Evolutionary conservation across 2,888 invertebrate species (phyloP), one percentile per base, ranked within the genome.

Genomic region (Lasioglossum leucozonium): DNA sequence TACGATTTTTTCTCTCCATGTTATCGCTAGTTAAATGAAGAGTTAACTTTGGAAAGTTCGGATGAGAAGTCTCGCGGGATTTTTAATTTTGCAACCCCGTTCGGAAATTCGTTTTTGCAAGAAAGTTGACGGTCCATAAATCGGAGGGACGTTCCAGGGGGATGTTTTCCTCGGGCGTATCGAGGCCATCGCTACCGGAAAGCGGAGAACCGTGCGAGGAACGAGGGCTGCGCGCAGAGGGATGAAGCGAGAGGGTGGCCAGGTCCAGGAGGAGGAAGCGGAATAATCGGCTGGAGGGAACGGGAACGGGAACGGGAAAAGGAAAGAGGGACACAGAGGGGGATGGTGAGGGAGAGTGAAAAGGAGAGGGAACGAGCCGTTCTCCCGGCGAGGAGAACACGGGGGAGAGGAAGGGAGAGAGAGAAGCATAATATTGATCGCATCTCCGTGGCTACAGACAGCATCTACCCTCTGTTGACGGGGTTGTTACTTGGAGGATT

Each of bases 401-500:
- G 58, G 73, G 73, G 51, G 79, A 71, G 72, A 11, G 87, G 67
- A 79, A 65, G 82, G 71, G 85, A 86, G 84, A 88, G 90, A 91
- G 91, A 91, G 34, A 34, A 90, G 93, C 91, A 88, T 93, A 94
- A 94, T 95, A 94, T 95, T 94, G 95, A 95, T 95, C 95, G 95
- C 94, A 95, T 95, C 94, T 94, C 94, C 91, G 92, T 91, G 92
- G 93, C 93, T 94, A 93, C 93, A 94, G 94, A 94, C 94, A 94
- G 94, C 94, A 94, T 94, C 93, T 93, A 93, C 93, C 94, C 94
- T 93, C 94, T 93, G 93, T 94, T 94, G 94, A 93, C 93, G 94
- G 93, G 93, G 93, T 94, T 93, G 93, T 94, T 93, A 92, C 94
- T 93, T 93, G 91, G 91, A 92, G 93, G 92, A 93, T 93, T 93